Conservation (phyloP, 2,113 vertebrate genomes). For the Hydrochoerus hydrochaeris region DNA sequence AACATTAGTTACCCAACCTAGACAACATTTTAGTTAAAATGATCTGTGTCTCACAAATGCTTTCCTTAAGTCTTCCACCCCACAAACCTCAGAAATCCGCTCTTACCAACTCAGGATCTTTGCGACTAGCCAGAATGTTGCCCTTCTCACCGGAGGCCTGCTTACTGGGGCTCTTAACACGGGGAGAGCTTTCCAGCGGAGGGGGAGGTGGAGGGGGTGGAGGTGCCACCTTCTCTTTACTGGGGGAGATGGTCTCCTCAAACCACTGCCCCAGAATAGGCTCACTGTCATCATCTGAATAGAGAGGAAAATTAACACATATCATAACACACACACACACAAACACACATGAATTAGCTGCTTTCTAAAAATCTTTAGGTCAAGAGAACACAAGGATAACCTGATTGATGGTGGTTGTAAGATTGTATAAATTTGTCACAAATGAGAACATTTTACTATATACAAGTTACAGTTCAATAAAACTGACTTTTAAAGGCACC, state of each 20-base stretch:
- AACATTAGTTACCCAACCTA: background rate
- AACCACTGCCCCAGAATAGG: constrained; percentile 99
- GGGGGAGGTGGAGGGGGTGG: constrained; percentile 95
- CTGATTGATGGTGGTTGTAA: background rate
- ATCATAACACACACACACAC: no score
- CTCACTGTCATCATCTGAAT: constrained; percentile 97
- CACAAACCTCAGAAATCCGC: background rate
- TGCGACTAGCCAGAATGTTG: constrained; percentile 98
- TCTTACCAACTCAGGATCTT: constrained; percentile 97
- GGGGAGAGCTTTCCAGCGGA: constrained; percentile 94
- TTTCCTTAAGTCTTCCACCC: background rate
- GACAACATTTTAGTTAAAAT: background rate
- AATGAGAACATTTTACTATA: background rate
- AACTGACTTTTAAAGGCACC: background rate
- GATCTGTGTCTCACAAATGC: background rate
- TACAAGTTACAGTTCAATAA: background rate
- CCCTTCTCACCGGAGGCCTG: constrained; percentile 94
- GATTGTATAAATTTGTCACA: background rate
- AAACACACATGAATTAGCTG: background rate
- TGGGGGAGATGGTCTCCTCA: constrained; percentile 98
- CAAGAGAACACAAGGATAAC: constrained; percentile 10
- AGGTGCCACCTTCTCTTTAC: constrained; percentile 96
- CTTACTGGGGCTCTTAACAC: constrained; percentile 97
- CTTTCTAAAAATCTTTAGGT: background rate
- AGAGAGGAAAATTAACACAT: constrained; percentile 37